These are phyloP conservation scores for Drosophila hamatofila DNA, from an alignment of 2,888 invertebrate species.

Conservation along the genomic window DNA sequence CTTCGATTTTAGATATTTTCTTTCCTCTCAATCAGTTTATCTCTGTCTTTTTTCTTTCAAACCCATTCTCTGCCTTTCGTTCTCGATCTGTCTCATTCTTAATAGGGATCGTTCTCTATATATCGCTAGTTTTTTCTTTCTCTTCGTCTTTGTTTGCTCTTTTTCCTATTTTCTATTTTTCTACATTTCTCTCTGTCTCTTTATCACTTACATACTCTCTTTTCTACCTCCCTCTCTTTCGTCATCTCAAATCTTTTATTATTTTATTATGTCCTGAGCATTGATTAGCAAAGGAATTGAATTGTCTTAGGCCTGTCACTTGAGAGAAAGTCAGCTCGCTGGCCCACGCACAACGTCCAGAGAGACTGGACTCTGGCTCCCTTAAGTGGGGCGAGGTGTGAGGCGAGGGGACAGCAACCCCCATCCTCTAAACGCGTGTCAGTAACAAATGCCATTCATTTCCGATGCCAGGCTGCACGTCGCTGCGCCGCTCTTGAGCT, in stretches of 20 bases:
- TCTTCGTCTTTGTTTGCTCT: no score
- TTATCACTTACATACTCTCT: no score
- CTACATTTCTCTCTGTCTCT: no score
- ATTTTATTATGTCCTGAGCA: slow-evolving; percentile 38
- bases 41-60: no score
- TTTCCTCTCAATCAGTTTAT: no score
- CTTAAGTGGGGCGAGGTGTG: slow-evolving; percentile 1
- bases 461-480: slow-evolving; percentile 67
- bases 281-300: slow-evolving; percentile 59
- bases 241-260: slow-evolving; percentile 1
- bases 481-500: slow-evolving; percentile 46
- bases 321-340: slow-evolving; percentile 6
- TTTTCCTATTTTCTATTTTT: no score
- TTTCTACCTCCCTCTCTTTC: no score
- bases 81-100: no score
- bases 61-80: no score
- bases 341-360: neutral
- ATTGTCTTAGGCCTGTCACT: slow-evolving; percentile 40
- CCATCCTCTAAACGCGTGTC: slow-evolving; percentile 40
- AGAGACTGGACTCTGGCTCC: slow-evolving; percentile 15
- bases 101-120: no score
- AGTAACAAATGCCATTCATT: slow-evolving; percentile 77
- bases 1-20: no score
- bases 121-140: no score
- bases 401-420: slow-evolving; percentile 1